Conservation (phyloP, 1,140 invertebrate species). For the Ruditapes philippinarum region DNA sequence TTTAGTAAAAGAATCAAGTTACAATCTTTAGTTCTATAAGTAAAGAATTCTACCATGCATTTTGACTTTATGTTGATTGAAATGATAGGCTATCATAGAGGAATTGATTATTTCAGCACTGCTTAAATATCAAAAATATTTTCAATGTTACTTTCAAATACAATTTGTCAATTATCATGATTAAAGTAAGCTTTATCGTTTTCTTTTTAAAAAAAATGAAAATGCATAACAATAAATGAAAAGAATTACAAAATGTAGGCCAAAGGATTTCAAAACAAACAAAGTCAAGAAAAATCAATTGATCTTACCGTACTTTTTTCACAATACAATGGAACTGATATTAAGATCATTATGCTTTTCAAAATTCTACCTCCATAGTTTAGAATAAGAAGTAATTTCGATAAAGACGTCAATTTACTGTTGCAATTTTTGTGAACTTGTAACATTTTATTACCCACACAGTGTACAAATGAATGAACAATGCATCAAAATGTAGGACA, state of each 20-base stretch:
- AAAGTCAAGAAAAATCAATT: not conserved
- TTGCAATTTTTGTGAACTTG: no score
- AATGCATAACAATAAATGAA: not conserved
- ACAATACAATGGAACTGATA: not conserved
- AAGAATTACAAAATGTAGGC: not conserved
- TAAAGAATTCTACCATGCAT: no score
- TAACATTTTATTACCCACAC: no score
- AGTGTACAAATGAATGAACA: no score
- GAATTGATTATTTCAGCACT: not conserved
- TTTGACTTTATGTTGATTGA: not conserved
- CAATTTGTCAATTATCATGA: not conserved
- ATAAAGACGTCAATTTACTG: no score
- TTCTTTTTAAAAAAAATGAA: no score
- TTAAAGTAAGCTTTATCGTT: not conserved
- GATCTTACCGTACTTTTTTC: not conserved
- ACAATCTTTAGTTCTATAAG: not conserved
- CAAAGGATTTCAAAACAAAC: constrained; percentile 12
- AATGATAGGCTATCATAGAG: not conserved
- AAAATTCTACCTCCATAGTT: not conserved
- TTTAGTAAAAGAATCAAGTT: not conserved
- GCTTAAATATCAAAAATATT: not conserved
- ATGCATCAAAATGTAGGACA: no score
- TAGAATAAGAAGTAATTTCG: not conserved
- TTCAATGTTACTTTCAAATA: constrained; percentile 5
- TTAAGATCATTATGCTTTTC: not conserved